Base-by-base conservation (phyloP, 2,888 invertebrate genomes). In the Phyllotreta cruciferae region DNA sequence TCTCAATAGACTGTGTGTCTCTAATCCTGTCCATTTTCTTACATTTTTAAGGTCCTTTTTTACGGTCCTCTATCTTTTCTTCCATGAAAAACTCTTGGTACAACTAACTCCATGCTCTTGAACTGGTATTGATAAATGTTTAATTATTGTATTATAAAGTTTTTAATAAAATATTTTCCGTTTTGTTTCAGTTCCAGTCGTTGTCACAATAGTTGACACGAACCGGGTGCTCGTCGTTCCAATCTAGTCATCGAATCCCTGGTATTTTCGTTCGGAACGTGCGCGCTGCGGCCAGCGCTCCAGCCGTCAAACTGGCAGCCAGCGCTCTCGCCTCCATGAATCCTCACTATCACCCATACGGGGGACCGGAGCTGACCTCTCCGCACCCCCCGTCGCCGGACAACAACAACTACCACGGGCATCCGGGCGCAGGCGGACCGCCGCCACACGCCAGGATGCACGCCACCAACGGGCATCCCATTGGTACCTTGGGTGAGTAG, bases 341-440 rank as follows among this genome's bases (percentile, higher is more conserved):
- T 90, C 91, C 92, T 85, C 91, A 92, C 85, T 92, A 92, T 87
- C 92, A 91, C 87, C 88, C 90, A 84, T 91, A 90, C 85, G 82
- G 81, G 73, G 81, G 79, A 52, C 86, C 89, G 85, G 90, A 90
- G 85, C 86, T 91, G 76, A 88, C 89, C 83, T 89, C 90, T 79
- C 89, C 90, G 75, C 90, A 90, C 83, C 89, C 90, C 81, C 87
- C 89, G 71, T 88, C 89, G 76, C 90, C 90, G 74, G 90, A 90
- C 82, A 88, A 88, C 76, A 87, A 87, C 73, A 88, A 88, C 82
- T 89, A 87, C 80, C 71, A 78, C 60, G 78, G 78, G 37, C 80
- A 80, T 71, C 78, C 78, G 69, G 83, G 81, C 75, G 83, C 80
- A 69, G 83, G 77, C 75, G 83, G 80, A 77, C 83, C 79, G 72